Evolutionary conservation across 2,113 vertebrate species (phyloP).

Genomic region (Tenrec ecaudatus): DNA sequence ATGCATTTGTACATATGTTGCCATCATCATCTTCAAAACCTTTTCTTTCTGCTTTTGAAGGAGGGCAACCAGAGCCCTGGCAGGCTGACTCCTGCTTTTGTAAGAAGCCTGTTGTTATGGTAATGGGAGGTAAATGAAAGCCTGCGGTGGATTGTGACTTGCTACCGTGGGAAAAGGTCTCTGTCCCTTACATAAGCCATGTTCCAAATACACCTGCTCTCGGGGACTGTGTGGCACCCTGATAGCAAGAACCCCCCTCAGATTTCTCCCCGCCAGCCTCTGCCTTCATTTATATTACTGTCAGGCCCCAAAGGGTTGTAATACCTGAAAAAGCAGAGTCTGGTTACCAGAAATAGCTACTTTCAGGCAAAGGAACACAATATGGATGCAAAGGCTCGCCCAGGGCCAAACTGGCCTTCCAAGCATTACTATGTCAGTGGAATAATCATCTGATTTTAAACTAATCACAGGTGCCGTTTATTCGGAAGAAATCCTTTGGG

Average conservation of each 20-base stretch:
- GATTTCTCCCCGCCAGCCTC: neutral
- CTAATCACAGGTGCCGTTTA: neutral
- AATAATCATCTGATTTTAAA: neutral
- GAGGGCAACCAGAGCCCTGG: neutral
- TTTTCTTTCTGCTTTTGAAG: neutral
- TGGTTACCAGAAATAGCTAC: neutral
- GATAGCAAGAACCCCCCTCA: neutral
- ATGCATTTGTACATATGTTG: too few species aligned
- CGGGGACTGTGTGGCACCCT: fast-evolving
- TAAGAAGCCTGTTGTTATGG: neutral
- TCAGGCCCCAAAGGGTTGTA: neutral
- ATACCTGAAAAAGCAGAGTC: neutral
- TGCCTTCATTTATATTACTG: neutral
- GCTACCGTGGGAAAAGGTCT: neutral
- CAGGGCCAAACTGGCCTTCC: neutral
- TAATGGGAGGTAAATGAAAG: neutral
- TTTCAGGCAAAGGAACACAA: neutral
- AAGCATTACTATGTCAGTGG: neutral
- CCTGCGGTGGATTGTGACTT: neutral
- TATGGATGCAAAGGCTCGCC: neutral
- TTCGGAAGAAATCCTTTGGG: neutral
- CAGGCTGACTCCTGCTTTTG: neutral
- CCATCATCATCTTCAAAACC: too few species aligned
- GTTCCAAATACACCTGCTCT: constrained; percentile 5
- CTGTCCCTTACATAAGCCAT: neutral